phyloP scores from a whole-genome alignment of 2,113 vertebrate genomes.

The Rutilus rutilus region DNA sequence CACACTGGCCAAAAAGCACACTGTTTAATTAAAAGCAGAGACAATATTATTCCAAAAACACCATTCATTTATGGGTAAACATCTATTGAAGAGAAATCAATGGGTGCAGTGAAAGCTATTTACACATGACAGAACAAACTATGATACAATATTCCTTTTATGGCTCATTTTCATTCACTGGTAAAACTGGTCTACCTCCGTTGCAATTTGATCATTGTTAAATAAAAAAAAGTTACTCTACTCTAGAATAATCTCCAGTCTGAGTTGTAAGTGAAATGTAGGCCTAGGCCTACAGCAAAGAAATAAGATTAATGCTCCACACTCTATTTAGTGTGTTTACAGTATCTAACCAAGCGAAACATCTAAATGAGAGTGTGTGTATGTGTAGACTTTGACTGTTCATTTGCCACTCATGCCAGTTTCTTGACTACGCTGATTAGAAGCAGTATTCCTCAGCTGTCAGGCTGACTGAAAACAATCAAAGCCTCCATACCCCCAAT shows the following conservation, averaged over 20 bases:
- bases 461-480: conserved; percentile 56
- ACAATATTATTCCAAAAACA: too few relatives aligned
- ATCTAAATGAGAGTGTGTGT: not conserved
- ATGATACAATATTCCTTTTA: too few relatives aligned
- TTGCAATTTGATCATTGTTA: not conserved
- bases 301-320: not conserved
- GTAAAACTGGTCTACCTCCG: not conserved
- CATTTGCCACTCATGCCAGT: conserved; percentile 53
- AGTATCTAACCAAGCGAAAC: not conserved
- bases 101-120: too few relatives aligned
- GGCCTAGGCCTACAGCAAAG: not conserved
- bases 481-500: conserved; percentile 27
- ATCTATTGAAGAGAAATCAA: not conserved
- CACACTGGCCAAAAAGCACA: too few relatives aligned
- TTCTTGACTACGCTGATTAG: conserved; percentile 52
- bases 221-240: not conserved
- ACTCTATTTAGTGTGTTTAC: not conserved
- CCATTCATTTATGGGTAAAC: not conserved
- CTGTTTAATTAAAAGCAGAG: not conserved
- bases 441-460: conserved; percentile 54
- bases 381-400: conserved; percentile 47
- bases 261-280: not conserved
- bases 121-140: too few relatives aligned
- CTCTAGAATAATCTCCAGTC: not conserved
- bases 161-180: too few relatives aligned